Evolutionary conservation across 2,113 vertebrate genomes (phyloP).

Genomic region (Serilophus lunatus): DNA sequence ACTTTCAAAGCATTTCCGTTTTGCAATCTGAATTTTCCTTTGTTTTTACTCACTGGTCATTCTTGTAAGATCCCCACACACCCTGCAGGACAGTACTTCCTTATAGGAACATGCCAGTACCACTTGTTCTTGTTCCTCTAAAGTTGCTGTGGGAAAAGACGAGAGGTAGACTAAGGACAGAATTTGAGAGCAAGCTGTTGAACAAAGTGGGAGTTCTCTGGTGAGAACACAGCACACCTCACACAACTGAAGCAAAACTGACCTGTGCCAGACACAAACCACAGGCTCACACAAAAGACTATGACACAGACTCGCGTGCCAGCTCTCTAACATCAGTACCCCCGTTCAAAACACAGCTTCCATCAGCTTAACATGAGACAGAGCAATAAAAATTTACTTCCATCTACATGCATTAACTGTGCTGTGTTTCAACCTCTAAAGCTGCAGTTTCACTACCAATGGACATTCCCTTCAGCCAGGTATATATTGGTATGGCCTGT

Average conservation of each 20-base stretch:
- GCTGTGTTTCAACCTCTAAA: not conserved
- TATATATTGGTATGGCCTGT: not conserved
- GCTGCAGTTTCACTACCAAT: not conserved
- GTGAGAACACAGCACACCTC: not conserved
- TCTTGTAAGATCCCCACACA: not conserved
- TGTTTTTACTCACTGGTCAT: not conserved
- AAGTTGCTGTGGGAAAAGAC: not conserved
- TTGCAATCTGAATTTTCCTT: not conserved
- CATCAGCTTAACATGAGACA: accelerated
- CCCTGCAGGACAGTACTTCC: not conserved
- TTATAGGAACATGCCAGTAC: not conserved
- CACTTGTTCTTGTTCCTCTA: not conserved
- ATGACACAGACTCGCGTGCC: not conserved
- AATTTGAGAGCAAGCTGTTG: not conserved
- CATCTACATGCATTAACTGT: not conserved
- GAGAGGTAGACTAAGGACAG: not conserved
- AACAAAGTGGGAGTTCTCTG: not conserved
- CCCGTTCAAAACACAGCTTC: not conserved
- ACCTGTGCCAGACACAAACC: not conserved
- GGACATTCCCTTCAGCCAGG: not conserved
- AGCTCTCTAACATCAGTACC: not conserved
- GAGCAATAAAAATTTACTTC: not conserved
- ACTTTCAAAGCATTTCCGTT: not conserved
- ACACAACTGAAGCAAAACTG: not conserved
- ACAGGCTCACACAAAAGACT: accelerated